These are phyloP conservation scores for Meandrina meandrites DNA, from an alignment of 92 coral and sea anemone species.

Conservation along the genomic window DNA sequence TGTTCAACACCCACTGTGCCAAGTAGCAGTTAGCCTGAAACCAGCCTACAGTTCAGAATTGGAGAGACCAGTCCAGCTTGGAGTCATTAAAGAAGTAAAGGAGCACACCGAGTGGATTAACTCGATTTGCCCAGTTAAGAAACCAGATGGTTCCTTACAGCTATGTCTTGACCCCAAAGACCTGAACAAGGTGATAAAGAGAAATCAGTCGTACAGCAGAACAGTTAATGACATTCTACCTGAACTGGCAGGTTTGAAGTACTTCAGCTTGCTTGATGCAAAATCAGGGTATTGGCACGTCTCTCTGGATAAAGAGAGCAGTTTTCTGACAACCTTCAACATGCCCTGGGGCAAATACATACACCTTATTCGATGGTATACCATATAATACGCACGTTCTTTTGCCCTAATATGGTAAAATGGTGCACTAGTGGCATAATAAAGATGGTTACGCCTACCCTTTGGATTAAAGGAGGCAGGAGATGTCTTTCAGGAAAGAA, in stretches of 20 bases:
- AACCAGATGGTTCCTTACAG: conserved; percentile 54
- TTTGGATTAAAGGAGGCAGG: too few relatives aligned
- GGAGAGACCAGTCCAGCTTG: conserved; percentile 35
- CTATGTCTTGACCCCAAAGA: conserved; percentile 68
- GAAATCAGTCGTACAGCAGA: conserved; percentile 50
- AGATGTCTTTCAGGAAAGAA: too few relatives aligned
- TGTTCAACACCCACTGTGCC: conserved; percentile 63
- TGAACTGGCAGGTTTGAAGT: conserved; percentile 35
- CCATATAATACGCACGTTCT: too few relatives aligned
- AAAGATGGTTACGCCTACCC: too few relatives aligned
- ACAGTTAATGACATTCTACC: conserved; percentile 58
- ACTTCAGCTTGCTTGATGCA: conserved; percentile 67
- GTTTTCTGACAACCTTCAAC: too few relatives aligned
- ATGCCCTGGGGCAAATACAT: too few relatives aligned
- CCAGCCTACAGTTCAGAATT: conserved; percentile 48
- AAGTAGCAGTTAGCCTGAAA: conserved; percentile 58
- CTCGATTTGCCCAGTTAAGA: conserved; percentile 50
- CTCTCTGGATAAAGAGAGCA: neutral
- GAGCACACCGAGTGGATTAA: conserved; percentile 58
- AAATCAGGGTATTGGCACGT: conserved; percentile 57
- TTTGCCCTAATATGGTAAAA: too few relatives aligned
- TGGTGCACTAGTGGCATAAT: too few relatives aligned
- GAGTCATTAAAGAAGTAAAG: conserved; percentile 51
- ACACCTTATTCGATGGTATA: too few relatives aligned
- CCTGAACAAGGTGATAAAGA: conserved; percentile 49